phyloP scores from a whole-genome alignment of 2,797 vertebrate genomes.

The Nyctalus aviator region DNA sequence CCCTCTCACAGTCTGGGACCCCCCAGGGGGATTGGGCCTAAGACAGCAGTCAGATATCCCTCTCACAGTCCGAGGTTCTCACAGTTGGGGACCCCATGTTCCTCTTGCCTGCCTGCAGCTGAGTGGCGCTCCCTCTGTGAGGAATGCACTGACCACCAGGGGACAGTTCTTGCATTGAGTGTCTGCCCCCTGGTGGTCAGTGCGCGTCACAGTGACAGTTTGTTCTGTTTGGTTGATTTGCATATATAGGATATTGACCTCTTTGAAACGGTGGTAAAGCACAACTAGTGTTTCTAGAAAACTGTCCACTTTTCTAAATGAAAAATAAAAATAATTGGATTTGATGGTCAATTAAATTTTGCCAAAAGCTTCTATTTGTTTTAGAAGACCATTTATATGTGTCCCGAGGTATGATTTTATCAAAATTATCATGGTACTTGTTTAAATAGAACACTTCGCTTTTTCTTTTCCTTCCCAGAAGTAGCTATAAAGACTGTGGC shows the following conservation, averaged over 20 bases:
- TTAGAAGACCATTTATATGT: not conserved
- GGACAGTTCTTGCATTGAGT: too few relatives aligned
- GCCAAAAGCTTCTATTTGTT: not conserved
- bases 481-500: not conserved
- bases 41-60: too few relatives aligned
- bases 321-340: not conserved
- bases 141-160: too few relatives aligned
- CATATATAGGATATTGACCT: not conserved
- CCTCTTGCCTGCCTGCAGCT: too few relatives aligned
- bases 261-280: not conserved
- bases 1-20: fast-evolving
- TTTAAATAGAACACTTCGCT: not conserved
- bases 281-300: not conserved
- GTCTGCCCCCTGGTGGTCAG: too few relatives aligned
- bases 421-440: not conserved
- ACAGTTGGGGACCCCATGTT: too few relatives aligned
- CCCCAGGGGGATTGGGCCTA: too few relatives aligned
- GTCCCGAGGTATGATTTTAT: not conserved
- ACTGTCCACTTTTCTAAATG: not conserved
- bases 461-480: not conserved
- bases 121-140: too few relatives aligned
- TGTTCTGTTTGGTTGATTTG: too few relatives aligned
- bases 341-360: not conserved
- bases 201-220: too few relatives aligned
- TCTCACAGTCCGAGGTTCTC: too few relatives aligned